Evolutionary conservation across 2,797 vertebrate species (phyloP), one percentile per base, ranked within the genome.

Genomic region (Trachurus trachurus): DNA sequence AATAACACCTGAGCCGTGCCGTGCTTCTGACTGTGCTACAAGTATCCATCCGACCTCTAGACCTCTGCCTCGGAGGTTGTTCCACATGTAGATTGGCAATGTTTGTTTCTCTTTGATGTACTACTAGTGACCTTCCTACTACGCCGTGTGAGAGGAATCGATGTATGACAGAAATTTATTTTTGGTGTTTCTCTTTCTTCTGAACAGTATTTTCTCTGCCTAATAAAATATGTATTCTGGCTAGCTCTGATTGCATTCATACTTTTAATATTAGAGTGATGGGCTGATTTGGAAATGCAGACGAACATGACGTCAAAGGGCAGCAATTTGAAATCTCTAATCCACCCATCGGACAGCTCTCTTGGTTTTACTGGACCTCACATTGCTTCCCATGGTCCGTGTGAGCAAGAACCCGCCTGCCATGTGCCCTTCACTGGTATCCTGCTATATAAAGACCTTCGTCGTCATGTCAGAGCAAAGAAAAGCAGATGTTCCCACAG

Each of bases 171-270:
- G 81, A 84, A 90, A 71, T 90, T 89, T 94, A 95, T 94, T 94
- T 94, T 95, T 91, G 89, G 88, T 93, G 88, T 92, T 89, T 93
- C 84, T 90, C 88, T 92, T 92, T 26, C 90, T 92, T 93, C 93
- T 92, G 87, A 92, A 94, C 85, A 94, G 90, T 94, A 94, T 96
- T 95, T 96, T 95, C 89, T 96, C 94, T 95, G 94, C 91, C 88
- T 94, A 95, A 95, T 94, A 95, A 94, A 95, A 89, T 80, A 88
- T 81, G 92, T 95, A 95, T 96, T 96, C 95, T 95, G 94, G 90
- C 93, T 95, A 95, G 49, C 52, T 80, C 80, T 44, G 78, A 68
- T 58, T 83, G 56, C 37, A n/a, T 45, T 86, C 9, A 7, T 73
- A 4, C 16, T 73, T 79, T 53, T 31, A 15, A 52, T 53, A 62